Conservation (phyloP, 2,888 invertebrate species). For the Horisme vitalbata region DNA sequence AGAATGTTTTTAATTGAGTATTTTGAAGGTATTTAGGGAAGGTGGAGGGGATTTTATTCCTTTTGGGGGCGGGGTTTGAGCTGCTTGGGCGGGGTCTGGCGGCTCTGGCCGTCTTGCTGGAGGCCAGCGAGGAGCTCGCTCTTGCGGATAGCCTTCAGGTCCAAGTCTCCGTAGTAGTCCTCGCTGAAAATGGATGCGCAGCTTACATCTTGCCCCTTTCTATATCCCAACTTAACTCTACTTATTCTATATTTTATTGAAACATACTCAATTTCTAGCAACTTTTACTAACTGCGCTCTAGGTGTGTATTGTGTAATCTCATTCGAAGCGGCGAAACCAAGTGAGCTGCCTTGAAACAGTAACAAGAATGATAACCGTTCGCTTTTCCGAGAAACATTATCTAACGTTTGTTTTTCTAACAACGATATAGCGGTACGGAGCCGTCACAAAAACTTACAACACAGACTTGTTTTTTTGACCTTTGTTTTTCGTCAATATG, state of each 20-base stretch:
- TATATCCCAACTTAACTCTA: conserved; percentile 56
- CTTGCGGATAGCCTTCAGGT: conserved; percentile 97
- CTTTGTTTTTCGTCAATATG: conserved; percentile 41
- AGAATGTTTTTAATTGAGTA: conserved; percentile 69
- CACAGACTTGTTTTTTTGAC: conserved; percentile 44
- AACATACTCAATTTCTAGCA: conserved; percentile 61
- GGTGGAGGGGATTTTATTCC: conserved; percentile 65
- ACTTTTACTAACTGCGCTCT: conserved; percentile 64
- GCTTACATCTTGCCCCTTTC: conserved; percentile 74
- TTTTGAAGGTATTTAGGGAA: conserved; percentile 65
- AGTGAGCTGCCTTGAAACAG: conserved; percentile 75
- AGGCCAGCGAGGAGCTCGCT: conserved; percentile 94
- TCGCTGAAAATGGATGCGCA: conserved; percentile 89
- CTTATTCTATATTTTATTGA: conserved; percentile 41
- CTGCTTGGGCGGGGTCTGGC: conserved; percentile 69
- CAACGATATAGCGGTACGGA: conserved; percentile 40
- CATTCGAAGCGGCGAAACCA: conserved; percentile 57
- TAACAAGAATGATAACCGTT: conserved; percentile 66
- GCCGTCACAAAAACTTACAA: conserved; percentile 45
- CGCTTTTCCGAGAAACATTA: conserved; percentile 64
- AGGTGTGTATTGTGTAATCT: conserved; percentile 71
- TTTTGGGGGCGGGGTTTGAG: conserved; percentile 83
- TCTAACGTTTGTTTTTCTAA: conserved; percentile 59
- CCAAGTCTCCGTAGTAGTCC: conserved; percentile 98
- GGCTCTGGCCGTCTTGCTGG: conserved; percentile 82